phyloP scores from a whole-genome alignment of 2,797 vertebrate species.

The Mus caroli region DNA sequence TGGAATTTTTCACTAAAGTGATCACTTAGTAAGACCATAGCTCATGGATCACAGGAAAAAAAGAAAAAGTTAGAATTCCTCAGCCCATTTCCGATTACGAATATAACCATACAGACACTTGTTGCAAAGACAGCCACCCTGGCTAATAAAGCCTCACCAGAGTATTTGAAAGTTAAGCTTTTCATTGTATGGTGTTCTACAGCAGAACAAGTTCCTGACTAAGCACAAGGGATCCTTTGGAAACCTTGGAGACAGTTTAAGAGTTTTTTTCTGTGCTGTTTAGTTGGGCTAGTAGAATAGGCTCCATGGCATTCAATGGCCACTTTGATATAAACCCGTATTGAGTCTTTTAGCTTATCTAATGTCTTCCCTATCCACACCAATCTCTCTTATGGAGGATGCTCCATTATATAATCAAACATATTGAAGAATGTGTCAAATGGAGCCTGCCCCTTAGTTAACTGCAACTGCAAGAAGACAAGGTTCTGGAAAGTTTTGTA shows the following conservation, averaged over 20 bases:
- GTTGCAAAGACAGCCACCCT: background rate
- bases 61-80: background rate
- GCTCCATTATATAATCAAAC: background rate
- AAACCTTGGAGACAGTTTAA: background rate
- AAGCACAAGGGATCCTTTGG: rapidly evolving
- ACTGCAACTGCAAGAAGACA: background rate
- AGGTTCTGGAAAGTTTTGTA: background rate
- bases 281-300: background rate
- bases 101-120: background rate
- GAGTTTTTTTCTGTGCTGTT: background rate
- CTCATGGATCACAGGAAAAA: background rate
- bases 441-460: rapidly evolving
- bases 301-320: rapidly evolving
- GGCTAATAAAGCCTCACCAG: background rate
- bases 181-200: background rate
- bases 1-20: rapidly evolving
- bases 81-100: background rate
- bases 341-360: background rate
- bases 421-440: rapidly evolving
- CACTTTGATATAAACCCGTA: no score
- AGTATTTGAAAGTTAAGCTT: background rate
- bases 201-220: background rate
- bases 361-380: background rate
- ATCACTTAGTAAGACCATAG: background rate
- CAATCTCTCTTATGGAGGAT: background rate